Conservation (phyloP, 2,888 invertebrate species). For the Hydraecia micacea region DNA sequence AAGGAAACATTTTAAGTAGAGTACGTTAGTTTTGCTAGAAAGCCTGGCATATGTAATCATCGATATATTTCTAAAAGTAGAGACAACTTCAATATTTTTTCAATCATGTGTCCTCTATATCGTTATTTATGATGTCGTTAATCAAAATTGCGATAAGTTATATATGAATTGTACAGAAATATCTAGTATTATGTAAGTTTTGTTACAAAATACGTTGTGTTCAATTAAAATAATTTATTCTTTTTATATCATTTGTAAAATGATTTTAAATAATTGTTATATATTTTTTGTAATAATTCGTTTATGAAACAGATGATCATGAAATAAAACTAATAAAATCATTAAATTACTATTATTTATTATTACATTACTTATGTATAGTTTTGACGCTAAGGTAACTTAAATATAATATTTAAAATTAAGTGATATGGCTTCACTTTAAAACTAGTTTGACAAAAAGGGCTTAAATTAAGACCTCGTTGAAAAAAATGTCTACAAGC, state of each 20-base stretch:
- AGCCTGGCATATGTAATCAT: constrained; percentile 1
- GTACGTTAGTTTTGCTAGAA: constrained; percentile 4
- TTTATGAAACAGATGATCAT: constrained; percentile 54
- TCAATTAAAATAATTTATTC: constrained; percentile 59
- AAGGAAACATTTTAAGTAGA: background rate
- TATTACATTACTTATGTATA: constrained; percentile 73
- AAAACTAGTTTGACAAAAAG: constrained; percentile 69
- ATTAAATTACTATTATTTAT: constrained; percentile 73
- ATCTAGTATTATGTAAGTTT: constrained; percentile 54
- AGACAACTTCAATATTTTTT: background rate
- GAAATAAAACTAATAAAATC: constrained; percentile 78
- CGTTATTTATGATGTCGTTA: constrained; percentile 10
- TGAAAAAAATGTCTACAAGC: constrained; percentile 43
- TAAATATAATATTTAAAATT: constrained; percentile 81
- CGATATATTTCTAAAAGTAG: background rate
- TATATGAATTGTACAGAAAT: constrained; percentile 61
- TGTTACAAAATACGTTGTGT: constrained; percentile 63
- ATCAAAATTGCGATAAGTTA: constrained; percentile 27
- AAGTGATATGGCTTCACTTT: constrained; percentile 88
- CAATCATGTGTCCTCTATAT: constrained; percentile 3
- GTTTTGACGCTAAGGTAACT: constrained; percentile 82
- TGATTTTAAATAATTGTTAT: constrained; percentile 66
- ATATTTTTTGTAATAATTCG: constrained; percentile 48
- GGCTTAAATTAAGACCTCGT: constrained; percentile 45
- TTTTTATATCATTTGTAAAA: constrained; percentile 63